Conservation (phyloP, 2,113 vertebrate genomes). For the Peromyscus maniculatus region DNA sequence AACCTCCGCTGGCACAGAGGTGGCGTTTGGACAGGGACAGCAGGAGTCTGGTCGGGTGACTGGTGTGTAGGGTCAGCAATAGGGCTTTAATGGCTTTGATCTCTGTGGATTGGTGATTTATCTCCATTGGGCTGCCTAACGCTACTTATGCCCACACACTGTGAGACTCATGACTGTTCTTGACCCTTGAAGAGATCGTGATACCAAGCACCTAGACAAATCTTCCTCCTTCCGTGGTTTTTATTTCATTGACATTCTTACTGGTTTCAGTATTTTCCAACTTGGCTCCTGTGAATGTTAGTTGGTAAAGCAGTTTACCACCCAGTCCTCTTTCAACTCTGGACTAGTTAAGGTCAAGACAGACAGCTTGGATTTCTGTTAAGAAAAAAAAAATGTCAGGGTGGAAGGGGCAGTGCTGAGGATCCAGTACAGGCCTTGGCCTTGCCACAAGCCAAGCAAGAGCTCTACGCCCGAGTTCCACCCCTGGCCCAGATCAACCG, state of each 20-base stretch:
- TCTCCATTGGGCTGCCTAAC: background rate
- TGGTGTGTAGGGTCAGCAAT: background rate
- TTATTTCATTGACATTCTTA: slow-evolving; percentile 42
- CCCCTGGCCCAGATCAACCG: background rate
- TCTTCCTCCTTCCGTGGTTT: slow-evolving; percentile 35
- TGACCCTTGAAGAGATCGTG: background rate
- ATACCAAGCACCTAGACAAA: background rate
- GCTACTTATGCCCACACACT: background rate
- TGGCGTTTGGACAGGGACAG: background rate
- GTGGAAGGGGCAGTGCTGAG: background rate
- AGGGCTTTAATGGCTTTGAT: background rate
- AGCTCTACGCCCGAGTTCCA: background rate
- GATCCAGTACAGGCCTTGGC: background rate
- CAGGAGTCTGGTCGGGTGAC: slow-evolving; percentile 5
- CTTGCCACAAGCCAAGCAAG: background rate
- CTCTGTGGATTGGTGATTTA: slow-evolving; percentile 34
- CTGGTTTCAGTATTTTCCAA: slow-evolving; percentile 5
- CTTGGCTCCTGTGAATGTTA: slow-evolving; percentile 23
- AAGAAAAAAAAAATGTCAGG: background rate
- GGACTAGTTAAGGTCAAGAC: background rate
- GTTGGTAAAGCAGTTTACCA: background rate
- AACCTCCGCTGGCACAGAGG: background rate
- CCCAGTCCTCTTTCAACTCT: background rate
- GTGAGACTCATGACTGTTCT: background rate
- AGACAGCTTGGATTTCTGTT: background rate